Conservation (phyloP, 2,113 vertebrate genomes). For the Atherinomorus stipes region DNA sequence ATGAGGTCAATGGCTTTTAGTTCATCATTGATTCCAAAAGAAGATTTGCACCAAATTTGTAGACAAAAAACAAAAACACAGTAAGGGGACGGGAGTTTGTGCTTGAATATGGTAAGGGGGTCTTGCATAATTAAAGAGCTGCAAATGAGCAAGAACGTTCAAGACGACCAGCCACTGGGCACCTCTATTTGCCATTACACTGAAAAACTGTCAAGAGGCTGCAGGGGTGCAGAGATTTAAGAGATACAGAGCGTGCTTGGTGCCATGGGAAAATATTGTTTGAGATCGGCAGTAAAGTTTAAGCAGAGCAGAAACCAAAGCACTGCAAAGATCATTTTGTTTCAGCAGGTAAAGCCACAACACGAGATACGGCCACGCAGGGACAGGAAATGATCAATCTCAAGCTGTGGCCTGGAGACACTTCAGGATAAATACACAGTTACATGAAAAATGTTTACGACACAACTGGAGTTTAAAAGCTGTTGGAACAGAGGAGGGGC, state of each 20-base stretch:
- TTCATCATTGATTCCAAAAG: too few species aligned
- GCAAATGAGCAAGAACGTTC: constrained; percentile 28
- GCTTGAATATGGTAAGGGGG: background rate
- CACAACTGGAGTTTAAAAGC: background rate
- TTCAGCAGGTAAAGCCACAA: constrained; percentile 20
- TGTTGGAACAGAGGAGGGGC: background rate
- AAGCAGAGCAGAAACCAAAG: constrained; percentile 34
- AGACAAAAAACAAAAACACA: too few species aligned
- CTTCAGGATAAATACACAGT: constrained; percentile 2
- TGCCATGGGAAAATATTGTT: background rate
- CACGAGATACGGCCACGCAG: background rate
- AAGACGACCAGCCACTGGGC: constrained; percentile 24
- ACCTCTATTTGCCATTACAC: constrained; percentile 43
- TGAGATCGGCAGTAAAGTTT: constrained; percentile 39
- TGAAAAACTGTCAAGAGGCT: constrained; percentile 32
- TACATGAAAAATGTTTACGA: constrained; percentile 3
- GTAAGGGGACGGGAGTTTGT: constrained; percentile 1
- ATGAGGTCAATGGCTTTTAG: too few species aligned
- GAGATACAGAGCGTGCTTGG: constrained; percentile 5
- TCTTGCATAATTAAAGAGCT: constrained; percentile 32
- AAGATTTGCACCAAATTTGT: background rate
- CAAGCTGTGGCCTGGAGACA: background rate
- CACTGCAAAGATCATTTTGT: constrained; percentile 7
- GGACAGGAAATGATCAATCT: constrained; percentile 18
- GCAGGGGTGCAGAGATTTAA: constrained; percentile 4